Percentiles rank a stretch among this genome's conserved stretches.
These are phyloP conservation scores for Cydia fagiglandana DNA, from an alignment of 1,140 invertebrate genomes.

Conservation along the genomic window DNA sequence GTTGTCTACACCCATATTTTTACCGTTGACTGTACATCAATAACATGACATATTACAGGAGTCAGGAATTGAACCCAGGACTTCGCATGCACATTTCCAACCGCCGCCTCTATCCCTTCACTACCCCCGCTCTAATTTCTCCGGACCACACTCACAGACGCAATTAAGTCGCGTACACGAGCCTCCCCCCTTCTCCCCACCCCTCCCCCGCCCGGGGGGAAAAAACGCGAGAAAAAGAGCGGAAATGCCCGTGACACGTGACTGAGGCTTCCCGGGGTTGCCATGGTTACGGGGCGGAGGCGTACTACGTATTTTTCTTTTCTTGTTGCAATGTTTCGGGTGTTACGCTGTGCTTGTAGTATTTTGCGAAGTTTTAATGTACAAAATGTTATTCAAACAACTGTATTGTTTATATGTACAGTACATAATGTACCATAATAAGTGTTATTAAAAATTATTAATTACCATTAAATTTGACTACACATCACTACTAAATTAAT, in stretches of 20 bases:
- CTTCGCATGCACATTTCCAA: background rate
- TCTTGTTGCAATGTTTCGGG: conserved; percentile 18
- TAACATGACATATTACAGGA: background rate
- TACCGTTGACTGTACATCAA: background rate
- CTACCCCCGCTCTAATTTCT: conserved; percentile 73
- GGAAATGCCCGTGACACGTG: conserved; percentile 75
- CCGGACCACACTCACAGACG: conserved; percentile 77
- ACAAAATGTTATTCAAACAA: no score
- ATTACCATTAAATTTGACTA: no score
- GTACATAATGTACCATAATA: no score
- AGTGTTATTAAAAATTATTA: no score
- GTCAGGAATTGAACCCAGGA: background rate
- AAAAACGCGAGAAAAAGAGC: conserved; percentile 68
- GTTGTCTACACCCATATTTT: no score
- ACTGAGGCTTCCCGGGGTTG: conserved; percentile 72
- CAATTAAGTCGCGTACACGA: conserved; percentile 76
- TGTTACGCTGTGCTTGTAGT: background rate
- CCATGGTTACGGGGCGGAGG: conserved; percentile 59
- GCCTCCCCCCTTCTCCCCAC: conserved; percentile 16
- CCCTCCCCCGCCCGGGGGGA: conserved; percentile 33
- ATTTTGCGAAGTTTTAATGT: background rate
- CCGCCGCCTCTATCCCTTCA: conserved; percentile 49
- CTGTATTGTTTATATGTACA: no score
- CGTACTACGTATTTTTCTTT: conserved; percentile 31
- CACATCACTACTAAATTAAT: no score